These are phyloP conservation scores for Dasysyrphus tricinctus DNA, from an alignment of 2,888 invertebrate species.

Conservation along the genomic window DNA sequence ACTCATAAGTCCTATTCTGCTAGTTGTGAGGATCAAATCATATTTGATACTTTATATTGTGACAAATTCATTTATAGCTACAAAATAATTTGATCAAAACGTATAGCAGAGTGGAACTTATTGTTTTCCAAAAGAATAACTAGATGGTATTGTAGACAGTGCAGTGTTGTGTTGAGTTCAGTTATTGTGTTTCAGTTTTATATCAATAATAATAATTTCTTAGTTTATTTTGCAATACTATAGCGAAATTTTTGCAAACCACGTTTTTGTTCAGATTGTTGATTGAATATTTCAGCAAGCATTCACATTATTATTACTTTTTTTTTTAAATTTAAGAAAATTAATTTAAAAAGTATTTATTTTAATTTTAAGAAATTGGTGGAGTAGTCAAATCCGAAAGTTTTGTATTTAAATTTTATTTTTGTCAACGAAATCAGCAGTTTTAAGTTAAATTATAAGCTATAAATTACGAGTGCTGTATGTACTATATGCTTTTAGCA, in stretches of 20 bases:
- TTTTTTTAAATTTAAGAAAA: not conserved
- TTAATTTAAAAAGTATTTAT: conserved; percentile 1
- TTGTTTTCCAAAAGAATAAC: conserved; percentile 46
- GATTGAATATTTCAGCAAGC: conserved; percentile 45
- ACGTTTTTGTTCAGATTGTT: conserved; percentile 35
- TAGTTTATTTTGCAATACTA: conserved; percentile 7
- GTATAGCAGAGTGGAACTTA: not conserved
- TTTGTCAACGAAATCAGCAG: not conserved
- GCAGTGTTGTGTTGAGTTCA: conserved; percentile 53
- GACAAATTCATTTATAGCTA: not conserved
- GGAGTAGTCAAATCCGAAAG: conserved; percentile 32
- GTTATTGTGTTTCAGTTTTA: conserved; percentile 18
- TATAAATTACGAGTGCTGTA: not conserved
- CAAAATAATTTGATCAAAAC: not conserved
- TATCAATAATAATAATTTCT: conserved; percentile 14
- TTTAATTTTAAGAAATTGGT: conserved; percentile 28
- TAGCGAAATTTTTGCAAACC: conserved; percentile 1
- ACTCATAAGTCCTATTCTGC: not conserved
- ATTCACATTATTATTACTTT: conserved; percentile 21
- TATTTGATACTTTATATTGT: not conserved
- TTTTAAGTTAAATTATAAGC: not conserved
- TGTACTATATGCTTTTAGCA: not conserved
- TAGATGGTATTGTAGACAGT: conserved; percentile 59
- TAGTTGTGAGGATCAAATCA: not conserved
- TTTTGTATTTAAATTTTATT: not conserved